These are phyloP conservation scores for Polypterus senegalus DNA, from an alignment of 2,113 vertebrate species.

Conservation along the genomic window DNA sequence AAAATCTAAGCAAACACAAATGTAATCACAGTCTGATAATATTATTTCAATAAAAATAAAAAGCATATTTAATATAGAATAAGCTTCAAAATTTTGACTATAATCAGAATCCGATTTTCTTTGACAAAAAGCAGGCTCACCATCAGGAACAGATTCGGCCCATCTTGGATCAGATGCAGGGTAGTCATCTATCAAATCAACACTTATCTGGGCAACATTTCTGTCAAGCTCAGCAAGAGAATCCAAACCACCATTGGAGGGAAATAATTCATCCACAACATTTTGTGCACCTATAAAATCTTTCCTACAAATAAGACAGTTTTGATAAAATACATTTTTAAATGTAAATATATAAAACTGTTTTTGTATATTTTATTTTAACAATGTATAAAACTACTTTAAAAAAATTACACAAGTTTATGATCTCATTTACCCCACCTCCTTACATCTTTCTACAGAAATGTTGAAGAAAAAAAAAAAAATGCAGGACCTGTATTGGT, in stretches of 20 bases:
- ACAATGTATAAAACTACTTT: background rate
- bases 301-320: conserved; percentile 49
- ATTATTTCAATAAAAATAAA: background rate
- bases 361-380: background rate
- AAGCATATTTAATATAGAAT: background rate
- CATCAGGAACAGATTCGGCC: conserved; percentile 89
- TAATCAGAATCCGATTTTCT: background rate
- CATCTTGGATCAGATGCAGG: conserved; percentile 91
- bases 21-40: too few species aligned
- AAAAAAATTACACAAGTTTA: background rate
- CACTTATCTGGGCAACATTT: conserved; percentile 70
- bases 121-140: conserved; percentile 34
- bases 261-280: conserved; percentile 68
- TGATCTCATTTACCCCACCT: background rate
- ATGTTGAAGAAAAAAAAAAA: background rate
- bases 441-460: background rate
- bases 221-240: conserved; percentile 61
- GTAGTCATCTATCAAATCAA: conserved; percentile 87
- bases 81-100: too few species aligned
- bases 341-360: background rate
- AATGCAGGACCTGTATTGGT: background rate
- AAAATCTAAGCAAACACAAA: too few species aligned
- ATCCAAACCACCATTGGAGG: conserved; percentile 41
- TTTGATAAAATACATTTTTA: conserved; percentile 1
- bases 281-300: conserved; percentile 68